Conservation (phyloP, 2,797 vertebrate species). For the Gymnothorax reevesii region DNA sequence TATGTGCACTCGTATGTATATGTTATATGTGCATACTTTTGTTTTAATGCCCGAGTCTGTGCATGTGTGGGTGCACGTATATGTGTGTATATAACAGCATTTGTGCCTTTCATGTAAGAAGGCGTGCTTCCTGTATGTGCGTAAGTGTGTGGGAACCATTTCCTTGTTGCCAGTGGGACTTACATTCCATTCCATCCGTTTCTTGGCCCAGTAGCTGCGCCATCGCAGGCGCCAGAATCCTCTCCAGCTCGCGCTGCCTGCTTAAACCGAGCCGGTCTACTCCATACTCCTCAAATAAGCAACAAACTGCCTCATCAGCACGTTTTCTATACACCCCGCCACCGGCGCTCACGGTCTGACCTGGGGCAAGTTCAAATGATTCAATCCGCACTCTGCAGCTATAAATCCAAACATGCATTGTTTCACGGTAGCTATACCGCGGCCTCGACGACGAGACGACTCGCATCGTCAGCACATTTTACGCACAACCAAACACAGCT, state of each 20-base stretch:
- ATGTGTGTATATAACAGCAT: too few species aligned
- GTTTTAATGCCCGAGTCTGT: not conserved
- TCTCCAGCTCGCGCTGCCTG: not conserved
- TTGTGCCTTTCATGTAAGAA: too few species aligned
- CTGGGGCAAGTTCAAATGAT: not conserved
- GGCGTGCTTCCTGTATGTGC: too few species aligned
- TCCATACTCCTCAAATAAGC: not conserved
- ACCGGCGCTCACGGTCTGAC: not conserved
- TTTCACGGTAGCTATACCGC: not conserved
- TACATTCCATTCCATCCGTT: not conserved
- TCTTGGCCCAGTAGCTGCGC: not conserved
- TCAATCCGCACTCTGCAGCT: not conserved
- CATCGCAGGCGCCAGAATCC: not conserved
- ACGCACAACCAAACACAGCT: not conserved
- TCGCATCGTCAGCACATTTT: too few species aligned
- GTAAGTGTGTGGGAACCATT: not conserved
- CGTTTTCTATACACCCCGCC: not conserved
- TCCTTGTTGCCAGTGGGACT: not conserved
- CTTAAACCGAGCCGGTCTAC: not conserved
- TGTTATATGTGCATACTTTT: not conserved
- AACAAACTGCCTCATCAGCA: not conserved
- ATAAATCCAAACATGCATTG: not conserved
- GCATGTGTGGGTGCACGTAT: not conserved
- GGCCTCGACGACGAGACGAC: too few species aligned
- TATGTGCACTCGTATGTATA: not conserved